A percentile compares a stretch with the other conserved stretches of the same genome.
Evolutionary conservation across 2,797 vertebrate genomes (phyloP).

Genomic region (Eutrigla gurnardus): DNA sequence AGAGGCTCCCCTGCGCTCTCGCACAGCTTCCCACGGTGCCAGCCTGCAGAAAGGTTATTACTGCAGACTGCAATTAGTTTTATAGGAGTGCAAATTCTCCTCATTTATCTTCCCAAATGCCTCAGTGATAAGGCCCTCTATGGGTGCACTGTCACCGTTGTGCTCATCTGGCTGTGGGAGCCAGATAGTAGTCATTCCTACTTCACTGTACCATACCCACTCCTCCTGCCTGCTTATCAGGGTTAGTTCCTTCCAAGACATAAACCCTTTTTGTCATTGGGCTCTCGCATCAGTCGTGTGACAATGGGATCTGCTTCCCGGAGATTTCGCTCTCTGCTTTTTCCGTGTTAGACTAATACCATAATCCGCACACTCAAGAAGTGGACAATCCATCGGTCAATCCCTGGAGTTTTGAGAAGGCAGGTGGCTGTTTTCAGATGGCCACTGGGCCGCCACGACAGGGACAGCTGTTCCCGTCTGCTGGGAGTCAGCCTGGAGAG

Average conservation of each 20-base stretch:
- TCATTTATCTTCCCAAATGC: slow-evolving; percentile 69
- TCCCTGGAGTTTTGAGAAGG: slow-evolving; percentile 53
- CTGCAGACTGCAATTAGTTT: slow-evolving; percentile 77
- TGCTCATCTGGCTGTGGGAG: slow-evolving; percentile 58
- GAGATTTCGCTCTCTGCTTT: slow-evolving; percentile 42
- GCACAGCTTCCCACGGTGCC: slow-evolving; percentile 38
- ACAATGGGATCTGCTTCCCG: slow-evolving; percentile 48
- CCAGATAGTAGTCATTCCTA: slow-evolving; percentile 43
- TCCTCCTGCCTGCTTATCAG: slow-evolving; percentile 36
- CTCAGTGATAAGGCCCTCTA: slow-evolving; percentile 60
- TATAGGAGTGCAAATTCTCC: slow-evolving; percentile 68
- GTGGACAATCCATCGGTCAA: slow-evolving; percentile 50
- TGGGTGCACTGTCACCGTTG: slow-evolving; percentile 26
- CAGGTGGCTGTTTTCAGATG: slow-evolving; percentile 58
- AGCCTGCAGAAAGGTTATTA: slow-evolving; percentile 73
- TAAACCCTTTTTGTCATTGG: slow-evolving; percentile 50
- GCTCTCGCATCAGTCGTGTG: slow-evolving; percentile 37
- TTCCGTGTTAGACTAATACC: slow-evolving; percentile 46
- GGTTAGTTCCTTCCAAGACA: slow-evolving; percentile 44
- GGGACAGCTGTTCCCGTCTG: slow-evolving; percentile 60
- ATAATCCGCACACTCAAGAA: slow-evolving; percentile 57
- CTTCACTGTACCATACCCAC: slow-evolving; percentile 15
- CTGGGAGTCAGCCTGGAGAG: slow-evolving; percentile 29
- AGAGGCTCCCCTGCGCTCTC: slow-evolving; percentile 60
- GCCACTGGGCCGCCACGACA: slow-evolving; percentile 27